Percentiles rank a stretch among this genome's conserved stretches.
Evolutionary conservation across 2,113 vertebrate genomes (phyloP).

Genomic region (Chaetodon auriga): DNA sequence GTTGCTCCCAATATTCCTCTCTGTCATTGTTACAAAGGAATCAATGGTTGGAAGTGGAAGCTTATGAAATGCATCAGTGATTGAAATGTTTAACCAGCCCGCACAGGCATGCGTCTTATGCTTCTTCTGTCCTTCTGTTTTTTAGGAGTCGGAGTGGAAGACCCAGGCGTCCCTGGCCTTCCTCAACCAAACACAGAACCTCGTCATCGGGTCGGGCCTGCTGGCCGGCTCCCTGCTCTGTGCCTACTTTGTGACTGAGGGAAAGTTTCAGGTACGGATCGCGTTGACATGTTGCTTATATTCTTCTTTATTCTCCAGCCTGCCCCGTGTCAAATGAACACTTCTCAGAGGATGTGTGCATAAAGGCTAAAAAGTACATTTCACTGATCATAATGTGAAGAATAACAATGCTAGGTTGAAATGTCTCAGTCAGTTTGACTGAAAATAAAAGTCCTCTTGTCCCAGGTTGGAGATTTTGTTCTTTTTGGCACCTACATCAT

Average conservation of each 20-base stretch:
- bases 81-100: neutral
- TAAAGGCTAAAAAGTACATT: too few relatives aligned
- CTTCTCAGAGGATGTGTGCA: too few relatives aligned
- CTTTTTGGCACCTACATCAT: slow-evolving; percentile 98
- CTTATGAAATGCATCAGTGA: neutral
- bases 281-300: fast-evolving
- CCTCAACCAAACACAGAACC: slow-evolving; percentile 96
- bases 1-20: neutral
- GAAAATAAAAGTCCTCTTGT: slow-evolving; percentile 1
- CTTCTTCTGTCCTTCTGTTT: neutral
- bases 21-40: neutral
- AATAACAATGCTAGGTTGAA: neutral
- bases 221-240: slow-evolving; percentile 94
- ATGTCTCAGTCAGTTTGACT: neutral
- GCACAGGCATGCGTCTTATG: neutral
- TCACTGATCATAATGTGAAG: neutral
- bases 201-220: slow-evolving; percentile 91
- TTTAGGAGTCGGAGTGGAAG: slow-evolving; percentile 92
- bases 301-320: too few relatives aligned
- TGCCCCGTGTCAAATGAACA: too few relatives aligned
- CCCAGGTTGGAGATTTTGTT: slow-evolving; percentile 95
- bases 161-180: slow-evolving; percentile 92
- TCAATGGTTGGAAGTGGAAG: neutral
- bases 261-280: slow-evolving; percentile 87
- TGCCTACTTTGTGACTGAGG: slow-evolving; percentile 93